These are phyloP conservation scores for Onychomys torridus DNA, from an alignment of 2,797 vertebrate species.

Conservation along the genomic window DNA sequence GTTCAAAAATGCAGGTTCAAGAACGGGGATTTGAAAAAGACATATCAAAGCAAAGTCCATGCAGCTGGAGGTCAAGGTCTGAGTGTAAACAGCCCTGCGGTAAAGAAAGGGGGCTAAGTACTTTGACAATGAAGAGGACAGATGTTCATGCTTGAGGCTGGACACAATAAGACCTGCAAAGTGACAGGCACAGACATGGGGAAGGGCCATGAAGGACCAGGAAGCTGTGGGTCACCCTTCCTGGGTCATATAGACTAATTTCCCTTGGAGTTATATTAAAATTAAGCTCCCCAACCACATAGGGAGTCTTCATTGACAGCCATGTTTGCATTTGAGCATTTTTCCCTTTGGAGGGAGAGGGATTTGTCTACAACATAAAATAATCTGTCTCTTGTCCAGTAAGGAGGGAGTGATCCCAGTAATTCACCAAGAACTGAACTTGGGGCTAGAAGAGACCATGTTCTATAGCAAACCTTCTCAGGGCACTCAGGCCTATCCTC, in stretches of 20 bases:
- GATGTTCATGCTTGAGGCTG: rapidly evolving
- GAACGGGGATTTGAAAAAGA: neutral
- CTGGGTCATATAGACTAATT: no score
- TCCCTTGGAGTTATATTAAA: neutral
- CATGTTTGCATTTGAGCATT: neutral
- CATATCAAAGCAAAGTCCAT: neutral
- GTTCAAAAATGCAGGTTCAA: neutral
- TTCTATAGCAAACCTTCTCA: neutral
- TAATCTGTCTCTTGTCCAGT: no score
- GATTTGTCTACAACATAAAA: neutral
- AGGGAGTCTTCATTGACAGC: neutral
- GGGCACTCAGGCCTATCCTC: neutral
- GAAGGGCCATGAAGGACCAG: neutral
- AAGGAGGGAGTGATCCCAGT: neutral
- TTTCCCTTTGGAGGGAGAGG: neutral
- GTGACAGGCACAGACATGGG: neutral
- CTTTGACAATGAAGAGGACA: no score
- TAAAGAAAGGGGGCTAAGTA: neutral
- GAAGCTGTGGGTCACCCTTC: neutral
- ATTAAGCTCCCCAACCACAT: neutral
- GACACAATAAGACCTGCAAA: neutral
- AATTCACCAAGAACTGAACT: neutral
- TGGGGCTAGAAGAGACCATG: neutral
- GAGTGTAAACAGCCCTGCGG: no score
- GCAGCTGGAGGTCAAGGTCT: neutral